phyloP scores from a whole-genome alignment of 2,888 invertebrate genomes.

The Dynastes tityus region DNA sequence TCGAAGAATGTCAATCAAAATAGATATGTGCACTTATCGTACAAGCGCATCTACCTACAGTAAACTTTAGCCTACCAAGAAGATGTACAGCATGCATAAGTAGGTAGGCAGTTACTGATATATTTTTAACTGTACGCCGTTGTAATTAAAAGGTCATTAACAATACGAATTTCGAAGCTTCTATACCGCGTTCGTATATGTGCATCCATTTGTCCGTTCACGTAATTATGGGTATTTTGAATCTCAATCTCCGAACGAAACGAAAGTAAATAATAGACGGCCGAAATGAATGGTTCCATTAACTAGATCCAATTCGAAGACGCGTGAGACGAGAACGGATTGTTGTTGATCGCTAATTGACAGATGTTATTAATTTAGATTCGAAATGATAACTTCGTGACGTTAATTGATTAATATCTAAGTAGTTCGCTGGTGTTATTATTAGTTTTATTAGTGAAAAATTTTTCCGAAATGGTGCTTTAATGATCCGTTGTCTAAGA shows the following conservation, averaged over 20 bases:
- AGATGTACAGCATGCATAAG: background rate
- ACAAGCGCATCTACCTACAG: background rate
- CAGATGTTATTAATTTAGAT: conserved; percentile 34
- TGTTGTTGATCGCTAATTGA: conserved; percentile 25
- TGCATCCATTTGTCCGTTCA: conserved; percentile 7
- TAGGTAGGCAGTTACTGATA: background rate
- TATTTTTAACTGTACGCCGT: background rate
- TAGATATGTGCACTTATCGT: background rate
- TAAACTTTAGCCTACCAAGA: background rate
- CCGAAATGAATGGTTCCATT: conserved; percentile 19
- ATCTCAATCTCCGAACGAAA: background rate
- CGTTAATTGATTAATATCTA: conserved; percentile 7
- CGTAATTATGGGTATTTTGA: conserved; percentile 16
- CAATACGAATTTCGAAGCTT: background rate
- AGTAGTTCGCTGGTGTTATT: background rate
- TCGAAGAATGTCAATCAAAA: background rate
- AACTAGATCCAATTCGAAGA: background rate
- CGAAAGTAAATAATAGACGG: conserved; percentile 11
- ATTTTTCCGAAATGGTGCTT: background rate
- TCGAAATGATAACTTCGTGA: conserved; percentile 24
- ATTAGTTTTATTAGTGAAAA: conserved; percentile 4
- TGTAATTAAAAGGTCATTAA: conserved; percentile 30
- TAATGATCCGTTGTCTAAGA: too few relatives aligned
- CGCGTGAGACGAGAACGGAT: conserved; percentile 20
- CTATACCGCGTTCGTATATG: background rate